Base-by-base conservation (phyloP, 2,888 invertebrate genomes). In the Hyposoter didymator region DNA sequence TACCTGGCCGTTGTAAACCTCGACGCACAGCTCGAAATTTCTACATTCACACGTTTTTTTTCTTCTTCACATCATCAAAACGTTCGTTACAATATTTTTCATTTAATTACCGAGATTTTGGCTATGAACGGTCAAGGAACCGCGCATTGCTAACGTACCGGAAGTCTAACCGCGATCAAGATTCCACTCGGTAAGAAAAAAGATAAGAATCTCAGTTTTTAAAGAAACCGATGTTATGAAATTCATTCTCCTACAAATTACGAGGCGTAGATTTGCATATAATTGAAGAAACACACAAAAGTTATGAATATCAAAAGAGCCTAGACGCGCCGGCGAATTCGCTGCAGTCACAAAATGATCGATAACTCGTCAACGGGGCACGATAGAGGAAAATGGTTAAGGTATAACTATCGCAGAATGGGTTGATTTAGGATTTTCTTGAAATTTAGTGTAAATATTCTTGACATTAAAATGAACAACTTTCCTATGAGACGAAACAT, bases 81-180 rank as follows among this genome's bases (percentile, higher is more conserved):
- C n/a, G 14, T 10, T 12, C 2, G 55, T 28, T 59, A 12, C 14
- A 14, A 12, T 59, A 19, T 59, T 59, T 59, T 59, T 28, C 28
- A n/a, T 49, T 49, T 8, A 59, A 28, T 28, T 28, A 28, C 28
- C 28, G 12, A 28, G 28, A 28, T 59, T 28, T 59, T 4, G 28
- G 6, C 14, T 14, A 28, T 28, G 1, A 59, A 28, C 59, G 14
- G 28, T 59, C 14, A 59, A 28, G 28, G 28, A 59, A 10, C 10
- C 55, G 52, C 19, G 52, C 10, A 1, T 52, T 32, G 14, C 35
- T 62, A 62, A 32, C 43, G 7, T 14, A 49, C 22, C 82, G 82
- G 74, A 82, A 82, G 70, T 75, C n/a, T 52, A 70, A 76, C 76
- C 82, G 70, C 82, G 70, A 75, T 64, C 62, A 76, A 70, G 70